A percentile compares a stretch with the other conserved stretches of the same genome.
phyloP scores from a whole-genome alignment of 2,113 vertebrate genomes.

The Podarcis cretensis region DNA sequence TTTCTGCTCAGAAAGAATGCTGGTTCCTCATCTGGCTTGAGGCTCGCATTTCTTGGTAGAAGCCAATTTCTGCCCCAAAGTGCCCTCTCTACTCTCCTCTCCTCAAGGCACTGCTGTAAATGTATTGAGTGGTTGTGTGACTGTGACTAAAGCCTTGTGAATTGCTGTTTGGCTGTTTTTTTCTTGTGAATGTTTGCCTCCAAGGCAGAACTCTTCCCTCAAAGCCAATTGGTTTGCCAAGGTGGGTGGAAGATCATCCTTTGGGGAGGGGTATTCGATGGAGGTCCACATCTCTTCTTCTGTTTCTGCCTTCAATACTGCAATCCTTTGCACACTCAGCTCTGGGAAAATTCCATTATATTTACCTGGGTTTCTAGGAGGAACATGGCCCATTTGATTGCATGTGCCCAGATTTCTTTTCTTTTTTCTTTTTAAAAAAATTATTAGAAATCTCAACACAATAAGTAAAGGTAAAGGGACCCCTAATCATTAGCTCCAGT shows the following conservation, averaged over 20 bases:
- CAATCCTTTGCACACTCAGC: too few species aligned
- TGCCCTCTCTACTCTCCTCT: not conserved
- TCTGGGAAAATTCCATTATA: not conserved
- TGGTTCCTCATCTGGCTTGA: not conserved
- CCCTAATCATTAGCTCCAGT: too few species aligned
- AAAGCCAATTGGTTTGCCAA: not conserved
- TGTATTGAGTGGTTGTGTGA: not conserved
- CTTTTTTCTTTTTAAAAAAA: too few species aligned
- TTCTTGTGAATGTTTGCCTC: not conserved
- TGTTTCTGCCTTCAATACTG: not conserved
- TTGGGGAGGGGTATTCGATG: not conserved
- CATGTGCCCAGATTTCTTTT: not conserved
- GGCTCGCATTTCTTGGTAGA: not conserved
- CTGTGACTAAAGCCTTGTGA: not conserved
- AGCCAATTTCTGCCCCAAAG: not conserved
- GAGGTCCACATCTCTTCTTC: not conserved
- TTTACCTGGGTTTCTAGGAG: not conserved
- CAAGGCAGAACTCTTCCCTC: not conserved
- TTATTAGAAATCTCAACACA: too few species aligned
- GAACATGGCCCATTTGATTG: not conserved
- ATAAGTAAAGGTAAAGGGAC: too few species aligned
- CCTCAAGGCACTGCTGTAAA: not conserved
- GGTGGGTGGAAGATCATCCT: not conserved
- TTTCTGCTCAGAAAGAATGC: not conserved
- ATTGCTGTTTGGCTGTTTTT: not conserved